Percentiles rank a stretch among this genome's conserved stretches.
phyloP scores from a whole-genome alignment of 2,888 invertebrate species.

The Macrostomum cliftonense region DNA sequence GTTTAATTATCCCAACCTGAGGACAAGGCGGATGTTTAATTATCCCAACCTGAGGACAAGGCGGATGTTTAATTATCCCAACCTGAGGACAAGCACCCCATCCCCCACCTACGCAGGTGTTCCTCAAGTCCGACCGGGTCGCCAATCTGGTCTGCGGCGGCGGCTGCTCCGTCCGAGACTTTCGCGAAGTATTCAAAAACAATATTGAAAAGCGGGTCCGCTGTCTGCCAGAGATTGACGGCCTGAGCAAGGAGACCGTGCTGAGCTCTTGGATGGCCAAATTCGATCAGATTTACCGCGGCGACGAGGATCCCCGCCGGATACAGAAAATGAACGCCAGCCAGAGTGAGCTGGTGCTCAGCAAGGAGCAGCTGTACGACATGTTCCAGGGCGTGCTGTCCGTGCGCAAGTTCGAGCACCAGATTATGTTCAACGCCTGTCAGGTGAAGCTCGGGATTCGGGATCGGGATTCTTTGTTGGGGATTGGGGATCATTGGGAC shows the following conservation, averaged over 20 bases:
- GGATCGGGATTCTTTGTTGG: background rate
- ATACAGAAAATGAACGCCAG: constrained; percentile 45
- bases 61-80: no score
- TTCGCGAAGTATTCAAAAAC: constrained; percentile 88
- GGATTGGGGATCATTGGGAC: no score
- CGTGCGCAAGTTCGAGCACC: constrained; percentile 98
- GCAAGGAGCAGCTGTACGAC: constrained; percentile 96
- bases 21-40: no score
- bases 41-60: no score
- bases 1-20: no score
- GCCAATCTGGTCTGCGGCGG: constrained; percentile 89
- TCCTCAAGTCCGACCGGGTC: constrained; percentile 85
- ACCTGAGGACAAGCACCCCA: no score
- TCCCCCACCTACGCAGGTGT: constrained; percentile 44
- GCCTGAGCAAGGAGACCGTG: constrained; percentile 86
- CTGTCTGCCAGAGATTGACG: constrained; percentile 95
- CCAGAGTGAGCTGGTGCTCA: constrained; percentile 61
- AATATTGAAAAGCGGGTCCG: constrained; percentile 92
- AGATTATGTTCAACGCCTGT: constrained; percentile 89
- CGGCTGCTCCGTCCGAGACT: constrained; percentile 92
- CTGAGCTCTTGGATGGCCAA: constrained; percentile 94
- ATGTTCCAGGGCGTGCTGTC: constrained; percentile 98
- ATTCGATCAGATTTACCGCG: constrained; percentile 78
- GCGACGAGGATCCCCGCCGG: constrained; percentile 40
- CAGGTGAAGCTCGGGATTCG: constrained; percentile 46